Percentiles rank a stretch among this genome's conserved stretches.
These are phyloP conservation scores for Amphipyra tragopoginis DNA, from an alignment of 2,888 invertebrate genomes.

Conservation along the genomic window DNA sequence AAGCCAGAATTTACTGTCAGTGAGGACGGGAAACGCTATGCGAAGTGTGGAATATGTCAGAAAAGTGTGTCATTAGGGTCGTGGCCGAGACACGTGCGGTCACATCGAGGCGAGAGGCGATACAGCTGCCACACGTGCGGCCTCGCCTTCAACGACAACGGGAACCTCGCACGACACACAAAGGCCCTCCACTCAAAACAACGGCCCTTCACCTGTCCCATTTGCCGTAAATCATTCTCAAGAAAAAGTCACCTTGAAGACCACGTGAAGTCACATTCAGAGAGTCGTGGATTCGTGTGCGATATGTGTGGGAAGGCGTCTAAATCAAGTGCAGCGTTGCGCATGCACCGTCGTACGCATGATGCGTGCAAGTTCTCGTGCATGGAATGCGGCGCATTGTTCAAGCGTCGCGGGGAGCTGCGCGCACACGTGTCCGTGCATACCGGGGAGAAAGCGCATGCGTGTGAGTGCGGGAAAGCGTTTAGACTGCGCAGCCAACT, in stretches of 20 bases:
- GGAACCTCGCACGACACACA: slow-evolving; percentile 87
- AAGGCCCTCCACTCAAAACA: slow-evolving; percentile 82
- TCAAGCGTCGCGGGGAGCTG: slow-evolving; percentile 88
- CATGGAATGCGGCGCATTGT: slow-evolving; percentile 87
- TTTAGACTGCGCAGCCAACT: slow-evolving; percentile 84
- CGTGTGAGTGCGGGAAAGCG: slow-evolving; percentile 86
- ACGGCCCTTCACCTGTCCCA: slow-evolving; percentile 85
- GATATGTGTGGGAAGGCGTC: slow-evolving; percentile 88
- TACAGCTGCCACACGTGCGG: slow-evolving; percentile 89
- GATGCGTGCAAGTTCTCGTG: slow-evolving; percentile 77
- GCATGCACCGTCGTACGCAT: slow-evolving; percentile 85
- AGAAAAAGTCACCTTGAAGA: slow-evolving; percentile 85
- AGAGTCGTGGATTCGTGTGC: slow-evolving; percentile 84
- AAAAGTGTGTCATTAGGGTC: slow-evolving; percentile 68
- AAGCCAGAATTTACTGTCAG: slow-evolving; percentile 42
- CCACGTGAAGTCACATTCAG: slow-evolving; percentile 85
- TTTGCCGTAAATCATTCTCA: slow-evolving; percentile 85
- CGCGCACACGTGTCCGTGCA: slow-evolving; percentile 89
- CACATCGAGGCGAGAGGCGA: slow-evolving; percentile 78
- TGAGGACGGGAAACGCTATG: slow-evolving; percentile 63
- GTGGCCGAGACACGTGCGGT: slow-evolving; percentile 84
- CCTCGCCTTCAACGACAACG: slow-evolving; percentile 82
- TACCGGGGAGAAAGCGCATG: slow-evolving; percentile 88
- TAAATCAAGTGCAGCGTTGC: slow-evolving; percentile 86
- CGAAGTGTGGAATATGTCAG: slow-evolving; percentile 79